Evolutionary conservation across 2,113 vertebrate genomes (phyloP).

Genomic region (Acrocephalus kingi): DNA sequence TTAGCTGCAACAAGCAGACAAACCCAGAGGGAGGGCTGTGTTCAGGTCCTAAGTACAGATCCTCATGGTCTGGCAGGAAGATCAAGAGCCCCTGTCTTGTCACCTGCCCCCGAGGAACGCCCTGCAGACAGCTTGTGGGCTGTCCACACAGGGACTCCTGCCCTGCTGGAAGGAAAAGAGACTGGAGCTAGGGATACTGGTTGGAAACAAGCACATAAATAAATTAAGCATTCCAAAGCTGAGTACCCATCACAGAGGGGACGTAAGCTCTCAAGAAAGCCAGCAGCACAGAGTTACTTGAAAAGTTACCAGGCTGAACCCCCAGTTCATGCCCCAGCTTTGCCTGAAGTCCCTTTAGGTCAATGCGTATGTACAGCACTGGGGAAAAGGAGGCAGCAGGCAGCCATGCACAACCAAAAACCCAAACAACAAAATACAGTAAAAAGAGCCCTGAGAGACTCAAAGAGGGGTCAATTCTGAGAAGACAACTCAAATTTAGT

Average conservation of each 20-base stretch:
- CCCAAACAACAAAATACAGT: neutral
- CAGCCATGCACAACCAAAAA: neutral
- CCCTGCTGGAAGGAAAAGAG: neutral
- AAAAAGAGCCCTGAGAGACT: neutral
- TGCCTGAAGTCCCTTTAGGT: neutral
- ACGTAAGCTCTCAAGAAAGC: neutral
- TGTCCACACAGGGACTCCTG: neutral
- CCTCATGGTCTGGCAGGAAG: neutral
- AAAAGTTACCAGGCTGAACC: neutral
- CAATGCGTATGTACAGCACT: neutral
- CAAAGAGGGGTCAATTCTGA: neutral
- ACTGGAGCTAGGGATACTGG: neutral
- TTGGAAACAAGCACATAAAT: neutral
- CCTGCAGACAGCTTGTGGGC: neutral
- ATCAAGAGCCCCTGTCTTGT: neutral
- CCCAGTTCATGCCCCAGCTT: neutral
- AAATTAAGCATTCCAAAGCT: neutral
- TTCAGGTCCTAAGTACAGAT: slow-evolving; percentile 20
- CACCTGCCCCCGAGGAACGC: neutral
- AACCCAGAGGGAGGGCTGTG: slow-evolving; percentile 49
- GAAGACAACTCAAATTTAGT: neutral
- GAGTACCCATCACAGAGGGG: neutral
- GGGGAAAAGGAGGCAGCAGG: neutral
- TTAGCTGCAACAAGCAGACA: slow-evolving; percentile 59
- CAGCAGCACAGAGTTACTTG: neutral